Conservation (phyloP, 2,113 vertebrate species). For the Phoenicopterus ruber region DNA sequence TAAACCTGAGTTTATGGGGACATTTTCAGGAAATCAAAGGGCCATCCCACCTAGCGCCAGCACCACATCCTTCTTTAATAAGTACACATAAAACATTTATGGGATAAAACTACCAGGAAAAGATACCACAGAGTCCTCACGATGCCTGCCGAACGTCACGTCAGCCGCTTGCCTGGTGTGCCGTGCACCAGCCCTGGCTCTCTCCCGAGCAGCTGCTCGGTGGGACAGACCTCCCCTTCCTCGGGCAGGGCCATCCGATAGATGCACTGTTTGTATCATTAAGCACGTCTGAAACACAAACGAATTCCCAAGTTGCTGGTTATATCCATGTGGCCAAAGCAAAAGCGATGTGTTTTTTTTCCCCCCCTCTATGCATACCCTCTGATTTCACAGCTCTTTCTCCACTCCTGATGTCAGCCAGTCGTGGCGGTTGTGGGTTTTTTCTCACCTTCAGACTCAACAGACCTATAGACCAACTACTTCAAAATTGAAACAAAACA, state of each 20-base stretch:
- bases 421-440: not conserved
- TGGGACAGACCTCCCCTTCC: not conserved
- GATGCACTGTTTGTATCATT: accelerated
- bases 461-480: not conserved
- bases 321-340: not conserved
- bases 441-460: not conserved
- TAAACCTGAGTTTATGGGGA: not conserved
- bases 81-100: not conserved
- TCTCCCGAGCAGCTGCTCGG: accelerated
- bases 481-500: not conserved
- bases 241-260: not conserved
- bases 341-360: not conserved
- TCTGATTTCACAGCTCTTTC: not conserved
- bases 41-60: not conserved
- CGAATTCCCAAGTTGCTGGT: not conserved
- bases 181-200: not conserved
- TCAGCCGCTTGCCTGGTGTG: not conserved
- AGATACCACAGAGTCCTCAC: not conserved
- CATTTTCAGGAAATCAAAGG: not conserved
- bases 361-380: accelerated
- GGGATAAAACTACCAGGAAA: not conserved
- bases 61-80: not conserved
- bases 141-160: accelerated
- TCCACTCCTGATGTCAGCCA: not conserved
- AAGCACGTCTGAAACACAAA: not conserved